Evolutionary conservation across 2,113 vertebrate species (phyloP).

Genomic region (Catharus minimus): DNA sequence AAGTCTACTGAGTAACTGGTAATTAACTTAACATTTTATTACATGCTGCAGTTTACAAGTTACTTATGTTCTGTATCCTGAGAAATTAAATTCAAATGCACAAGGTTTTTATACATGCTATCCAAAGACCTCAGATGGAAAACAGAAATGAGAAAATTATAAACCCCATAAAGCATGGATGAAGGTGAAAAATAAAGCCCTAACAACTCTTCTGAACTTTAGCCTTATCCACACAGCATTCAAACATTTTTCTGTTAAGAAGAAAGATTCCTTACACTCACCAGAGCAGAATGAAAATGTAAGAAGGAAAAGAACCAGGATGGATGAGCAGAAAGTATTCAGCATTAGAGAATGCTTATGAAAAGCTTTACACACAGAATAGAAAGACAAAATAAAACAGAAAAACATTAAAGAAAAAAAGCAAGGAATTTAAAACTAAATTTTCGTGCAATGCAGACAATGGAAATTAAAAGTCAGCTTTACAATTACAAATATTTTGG

Average conservation of each 20-base stretch:
- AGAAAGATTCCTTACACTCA: slow-evolving; percentile 72
- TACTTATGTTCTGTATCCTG: background rate
- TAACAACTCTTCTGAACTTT: background rate
- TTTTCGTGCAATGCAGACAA: background rate
- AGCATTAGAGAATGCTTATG: slow-evolving; percentile 65
- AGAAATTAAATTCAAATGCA: background rate
- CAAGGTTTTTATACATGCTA: background rate
- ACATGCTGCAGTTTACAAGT: background rate
- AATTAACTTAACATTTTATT: background rate
- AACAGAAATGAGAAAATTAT: background rate
- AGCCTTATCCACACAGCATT: background rate
- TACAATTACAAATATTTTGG: background rate
- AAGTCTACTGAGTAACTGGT: background rate
- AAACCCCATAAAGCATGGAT: background rate
- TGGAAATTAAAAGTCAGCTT: background rate
- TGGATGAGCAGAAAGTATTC: slow-evolving; percentile 70
- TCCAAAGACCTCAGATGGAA: background rate
- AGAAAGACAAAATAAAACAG: slow-evolving; percentile 62
- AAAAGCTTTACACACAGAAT: slow-evolving; percentile 63
- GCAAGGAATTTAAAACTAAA: background rate
- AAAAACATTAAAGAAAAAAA: slow-evolving; percentile 42
- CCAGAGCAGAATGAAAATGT: slow-evolving; percentile 68
- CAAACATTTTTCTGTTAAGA: slow-evolving; percentile 48
- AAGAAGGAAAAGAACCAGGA: slow-evolving; percentile 68
- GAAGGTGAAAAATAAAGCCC: background rate